phyloP scores from a whole-genome alignment of 92 coral and sea anemone species.

The Palythoa heliodiscus region DNA sequence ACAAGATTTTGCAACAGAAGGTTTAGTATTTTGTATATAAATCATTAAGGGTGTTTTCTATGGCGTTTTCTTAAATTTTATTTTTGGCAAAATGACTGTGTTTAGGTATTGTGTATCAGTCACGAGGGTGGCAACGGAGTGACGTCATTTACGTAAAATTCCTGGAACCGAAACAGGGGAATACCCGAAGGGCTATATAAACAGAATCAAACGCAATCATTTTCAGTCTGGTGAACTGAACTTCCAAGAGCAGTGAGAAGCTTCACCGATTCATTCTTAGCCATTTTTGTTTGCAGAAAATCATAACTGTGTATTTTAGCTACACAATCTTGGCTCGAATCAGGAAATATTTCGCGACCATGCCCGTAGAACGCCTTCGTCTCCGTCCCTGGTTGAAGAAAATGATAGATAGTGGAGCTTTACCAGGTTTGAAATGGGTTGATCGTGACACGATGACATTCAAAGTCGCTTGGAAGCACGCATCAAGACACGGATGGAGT shows the following conservation, averaged over 20 bases:
- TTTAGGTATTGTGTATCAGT: not conserved
- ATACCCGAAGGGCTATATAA: conserved; percentile 45
- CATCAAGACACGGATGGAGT: conserved; percentile 96
- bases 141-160: conserved; percentile 62
- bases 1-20: not conserved
- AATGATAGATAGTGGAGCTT: conserved; percentile 62
- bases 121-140: conserved; percentile 10
- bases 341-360: conserved; percentile 17
- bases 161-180: conserved; percentile 62
- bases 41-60: not conserved
- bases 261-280: not conserved
- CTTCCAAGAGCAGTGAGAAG: not conserved
- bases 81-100: conserved; percentile 26
- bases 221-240: conserved; percentile 3
- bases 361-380: conserved; percentile 95
- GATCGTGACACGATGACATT: conserved; percentile 75
- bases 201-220: not conserved
- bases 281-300: not conserved
- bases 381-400: conserved; percentile 94
- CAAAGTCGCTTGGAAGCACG: conserved; percentile 97
- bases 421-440: conserved; percentile 90
- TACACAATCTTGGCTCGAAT: not conserved
- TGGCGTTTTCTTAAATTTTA: not conserved
- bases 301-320: not conserved
- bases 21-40: not conserved